phyloP scores from a whole-genome alignment of 2,797 vertebrate genomes.

The Aphelocoma californica region DNA sequence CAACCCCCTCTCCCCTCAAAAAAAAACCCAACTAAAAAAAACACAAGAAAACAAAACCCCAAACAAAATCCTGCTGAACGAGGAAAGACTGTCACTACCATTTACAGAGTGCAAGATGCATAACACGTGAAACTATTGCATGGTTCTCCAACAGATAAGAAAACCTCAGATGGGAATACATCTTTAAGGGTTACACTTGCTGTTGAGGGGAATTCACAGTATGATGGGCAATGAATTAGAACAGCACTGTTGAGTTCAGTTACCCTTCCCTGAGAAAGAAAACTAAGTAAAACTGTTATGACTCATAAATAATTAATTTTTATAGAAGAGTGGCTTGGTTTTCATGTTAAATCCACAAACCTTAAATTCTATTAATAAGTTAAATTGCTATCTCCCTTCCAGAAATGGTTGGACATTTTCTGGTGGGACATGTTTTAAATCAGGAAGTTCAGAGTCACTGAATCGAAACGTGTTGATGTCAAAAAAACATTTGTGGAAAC shows the following conservation, averaged over 20 bases:
- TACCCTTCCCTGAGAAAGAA: conserved; percentile 44
- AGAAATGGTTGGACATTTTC: not conserved
- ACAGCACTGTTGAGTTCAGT: conserved; percentile 55
- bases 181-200: conserved; percentile 28
- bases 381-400: not conserved
- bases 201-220: conserved; percentile 20
- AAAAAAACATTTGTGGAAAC: conserved; percentile 13
- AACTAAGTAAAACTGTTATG: conserved; percentile 23
- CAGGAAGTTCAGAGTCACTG: not conserved
- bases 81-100: not conserved
- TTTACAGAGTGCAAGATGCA: not conserved
- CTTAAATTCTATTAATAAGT: not conserved
- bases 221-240: conserved; percentile 26
- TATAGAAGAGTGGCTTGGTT: not conserved
- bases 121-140: not conserved
- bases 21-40: not conserved
- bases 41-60: not conserved
- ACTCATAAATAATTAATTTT: conserved; percentile 32
- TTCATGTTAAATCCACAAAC: conserved; percentile 12
- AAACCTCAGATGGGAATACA: not conserved
- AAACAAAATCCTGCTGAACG: not conserved
- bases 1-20: accelerated
- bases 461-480: not conserved
- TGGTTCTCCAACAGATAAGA: not conserved
- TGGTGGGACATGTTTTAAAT: not conserved